These are phyloP conservation scores for Nerophis lumbriciformis DNA, from an alignment of 2,113 vertebrate genomes.

Conservation along the genomic window DNA sequence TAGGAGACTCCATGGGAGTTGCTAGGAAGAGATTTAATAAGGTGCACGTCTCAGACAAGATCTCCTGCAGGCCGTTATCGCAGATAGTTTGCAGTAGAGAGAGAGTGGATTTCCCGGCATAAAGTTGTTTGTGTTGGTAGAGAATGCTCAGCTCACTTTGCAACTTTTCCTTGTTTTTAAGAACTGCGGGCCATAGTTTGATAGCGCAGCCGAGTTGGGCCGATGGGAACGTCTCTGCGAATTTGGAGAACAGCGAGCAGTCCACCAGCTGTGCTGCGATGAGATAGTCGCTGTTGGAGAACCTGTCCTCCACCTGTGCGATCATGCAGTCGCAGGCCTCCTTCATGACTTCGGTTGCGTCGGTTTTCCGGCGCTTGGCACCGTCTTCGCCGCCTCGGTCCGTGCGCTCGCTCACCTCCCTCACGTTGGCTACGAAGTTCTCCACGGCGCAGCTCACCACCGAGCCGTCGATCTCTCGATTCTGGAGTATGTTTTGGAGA, in stretches of 20 bases:
- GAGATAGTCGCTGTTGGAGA: slow-evolving; percentile 8
- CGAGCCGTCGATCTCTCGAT: slow-evolving; percentile 1
- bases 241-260: slow-evolving; percentile 3
- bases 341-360: slow-evolving; percentile 1
- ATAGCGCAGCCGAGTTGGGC: neutral
- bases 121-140: slow-evolving; percentile 9
- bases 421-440: slow-evolving; percentile 7
- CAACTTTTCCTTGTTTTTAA: slow-evolving; percentile 7
- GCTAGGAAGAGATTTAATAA: slow-evolving; percentile 3
- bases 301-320: neutral
- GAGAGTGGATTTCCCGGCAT: slow-evolving; percentile 1
- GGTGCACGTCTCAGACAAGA: slow-evolving; percentile 7
- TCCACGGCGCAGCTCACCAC: slow-evolving; percentile 1
- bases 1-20: neutral
- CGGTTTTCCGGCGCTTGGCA: slow-evolving; percentile 3
- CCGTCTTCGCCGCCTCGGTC: slow-evolving; percentile 1
- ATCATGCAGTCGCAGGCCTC: slow-evolving; percentile 5
- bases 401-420: slow-evolving; percentile 1
- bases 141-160: slow-evolving; percentile 8
- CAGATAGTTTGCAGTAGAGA: neutral
- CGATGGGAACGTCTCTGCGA: neutral
- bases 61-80: neutral
- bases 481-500: slow-evolving; percentile 4
- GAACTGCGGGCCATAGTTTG: neutral
- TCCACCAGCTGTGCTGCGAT: slow-evolving; percentile 3